Evolutionary conservation across 2,888 invertebrate genomes (phyloP).

Genomic region (Amitus sp.): DNA sequence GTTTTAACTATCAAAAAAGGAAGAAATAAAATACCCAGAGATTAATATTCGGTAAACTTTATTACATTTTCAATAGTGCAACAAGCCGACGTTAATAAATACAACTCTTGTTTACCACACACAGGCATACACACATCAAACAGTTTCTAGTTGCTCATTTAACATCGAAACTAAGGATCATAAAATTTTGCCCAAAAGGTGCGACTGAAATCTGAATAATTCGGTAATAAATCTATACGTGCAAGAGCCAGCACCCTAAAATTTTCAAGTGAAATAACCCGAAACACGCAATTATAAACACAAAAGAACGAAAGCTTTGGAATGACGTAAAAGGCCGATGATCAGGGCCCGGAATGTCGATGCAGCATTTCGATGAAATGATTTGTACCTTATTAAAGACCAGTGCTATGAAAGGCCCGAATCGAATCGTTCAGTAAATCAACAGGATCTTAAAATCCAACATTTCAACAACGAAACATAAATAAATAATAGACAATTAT

Average conservation of each 20-base stretch:
- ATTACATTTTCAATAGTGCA: slow-evolving; percentile 29
- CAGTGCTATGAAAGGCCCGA: slow-evolving; percentile 3
- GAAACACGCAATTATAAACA: slow-evolving; percentile 10
- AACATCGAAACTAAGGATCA: slow-evolving; percentile 12
- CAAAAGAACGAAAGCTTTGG: background rate
- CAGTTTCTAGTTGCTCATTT: slow-evolving; percentile 14
- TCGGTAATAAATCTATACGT: slow-evolving; percentile 11
- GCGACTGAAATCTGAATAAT: too few relatives aligned
- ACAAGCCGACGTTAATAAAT: slow-evolving; percentile 32
- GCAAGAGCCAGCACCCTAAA: slow-evolving; percentile 10
- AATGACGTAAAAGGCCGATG: slow-evolving; percentile 3
- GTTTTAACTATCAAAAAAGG: too few relatives aligned
- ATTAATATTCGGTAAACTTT: slow-evolving; percentile 8
- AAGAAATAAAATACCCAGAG: background rate
- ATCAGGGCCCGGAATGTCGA: slow-evolving; percentile 5
- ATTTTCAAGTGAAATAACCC: background rate
- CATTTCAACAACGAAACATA: slow-evolving; percentile 20
- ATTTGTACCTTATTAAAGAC: slow-evolving; percentile 8
- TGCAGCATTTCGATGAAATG: slow-evolving; percentile 4
- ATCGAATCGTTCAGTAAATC: background rate
- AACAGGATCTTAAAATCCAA: slow-evolving; percentile 7
- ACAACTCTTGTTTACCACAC: slow-evolving; percentile 34
- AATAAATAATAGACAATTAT: slow-evolving; percentile 19
- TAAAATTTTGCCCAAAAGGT: slow-evolving; percentile 11
- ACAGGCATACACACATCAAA: slow-evolving; percentile 29